phyloP scores from a whole-genome alignment of 1,140 invertebrate genomes.

The Heterodera carotae region DNA sequence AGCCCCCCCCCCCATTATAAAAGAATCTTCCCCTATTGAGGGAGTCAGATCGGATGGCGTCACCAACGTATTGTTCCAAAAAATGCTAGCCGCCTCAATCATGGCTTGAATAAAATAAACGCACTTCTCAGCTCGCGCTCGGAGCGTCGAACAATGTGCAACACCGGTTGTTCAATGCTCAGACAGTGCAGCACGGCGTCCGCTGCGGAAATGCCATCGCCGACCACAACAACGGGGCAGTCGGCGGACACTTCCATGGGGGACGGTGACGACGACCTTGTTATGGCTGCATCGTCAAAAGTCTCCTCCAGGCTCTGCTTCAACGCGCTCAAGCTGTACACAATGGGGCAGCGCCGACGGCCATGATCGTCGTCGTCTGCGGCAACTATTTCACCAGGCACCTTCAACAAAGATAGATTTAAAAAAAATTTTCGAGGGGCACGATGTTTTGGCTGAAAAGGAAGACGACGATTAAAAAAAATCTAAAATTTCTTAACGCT shows the following conservation, averaged over 20 bases:
- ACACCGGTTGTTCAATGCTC: slow-evolving; percentile 49
- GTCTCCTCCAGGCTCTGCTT: slow-evolving; percentile 33
- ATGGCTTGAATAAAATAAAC: not conserved
- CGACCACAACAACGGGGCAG: slow-evolving; percentile 52
- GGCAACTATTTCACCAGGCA: slow-evolving; percentile 40
- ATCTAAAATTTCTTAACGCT: too few species aligned
- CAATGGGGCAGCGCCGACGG: too few species aligned
- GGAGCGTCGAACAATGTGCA: slow-evolving; percentile 56
- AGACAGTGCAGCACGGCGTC: slow-evolving; percentile 59
- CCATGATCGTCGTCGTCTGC: not conserved
- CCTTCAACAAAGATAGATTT: slow-evolving; percentile 24
- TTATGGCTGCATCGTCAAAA: not conserved
- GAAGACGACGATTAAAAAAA: too few species aligned
- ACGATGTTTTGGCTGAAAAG: too few species aligned
- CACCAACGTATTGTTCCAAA: too few species aligned
- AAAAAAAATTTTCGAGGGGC: too few species aligned
- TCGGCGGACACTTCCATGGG: slow-evolving; percentile 13
- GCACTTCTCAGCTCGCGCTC: slow-evolving; percentile 56
- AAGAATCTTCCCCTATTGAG: too few species aligned
- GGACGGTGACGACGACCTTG: not conserved
- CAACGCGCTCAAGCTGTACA: slow-evolving; percentile 47
- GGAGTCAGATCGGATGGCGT: too few species aligned
- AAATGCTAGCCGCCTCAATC: not conserved
- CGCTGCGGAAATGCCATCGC: slow-evolving; percentile 61
- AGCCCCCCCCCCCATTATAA: too few species aligned